These are phyloP conservation scores for Idaea straminata DNA, from an alignment of 2,888 invertebrate species.

Conservation along the genomic window DNA sequence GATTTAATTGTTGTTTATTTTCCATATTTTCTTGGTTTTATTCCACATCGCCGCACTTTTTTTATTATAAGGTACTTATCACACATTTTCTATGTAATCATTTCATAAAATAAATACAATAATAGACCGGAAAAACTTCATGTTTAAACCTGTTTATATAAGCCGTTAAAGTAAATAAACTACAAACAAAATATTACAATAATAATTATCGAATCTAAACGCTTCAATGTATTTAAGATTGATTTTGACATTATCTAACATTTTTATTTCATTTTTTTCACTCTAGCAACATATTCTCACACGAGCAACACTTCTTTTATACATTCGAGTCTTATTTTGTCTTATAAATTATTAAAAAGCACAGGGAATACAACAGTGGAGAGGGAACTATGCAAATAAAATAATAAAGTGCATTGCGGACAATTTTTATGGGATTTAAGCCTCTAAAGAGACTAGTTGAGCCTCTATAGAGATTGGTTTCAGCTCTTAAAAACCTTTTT, in stretches of 20 bases:
- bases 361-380: slow-evolving; percentile 36
- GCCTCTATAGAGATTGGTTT: not conserved
- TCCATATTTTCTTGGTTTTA: not conserved
- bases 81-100: not conserved
- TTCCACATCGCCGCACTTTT: not conserved
- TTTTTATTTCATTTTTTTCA: not conserved
- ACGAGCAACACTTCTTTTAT: slow-evolving; percentile 38
- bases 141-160: not conserved
- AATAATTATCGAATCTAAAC: not conserved
- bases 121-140: not conserved
- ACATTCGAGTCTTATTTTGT: slow-evolving; percentile 43
- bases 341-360: slow-evolving; percentile 31
- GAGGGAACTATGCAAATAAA: slow-evolving; percentile 41
- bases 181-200: too few species aligned
- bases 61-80: not conserved
- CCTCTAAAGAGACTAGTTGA: not conserved
- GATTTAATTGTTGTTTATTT: too few species aligned
- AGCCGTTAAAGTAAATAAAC: too few species aligned
- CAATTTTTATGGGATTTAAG: slow-evolving; percentile 27
- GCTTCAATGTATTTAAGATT: slow-evolving; percentile 3
- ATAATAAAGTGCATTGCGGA: slow-evolving; percentile 18
- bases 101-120: not conserved
- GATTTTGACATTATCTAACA: not conserved
- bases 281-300: slow-evolving; percentile 1
- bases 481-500: not conserved